Conservation (phyloP, 2,888 invertebrate species). For the Physocephala rufipes region DNA sequence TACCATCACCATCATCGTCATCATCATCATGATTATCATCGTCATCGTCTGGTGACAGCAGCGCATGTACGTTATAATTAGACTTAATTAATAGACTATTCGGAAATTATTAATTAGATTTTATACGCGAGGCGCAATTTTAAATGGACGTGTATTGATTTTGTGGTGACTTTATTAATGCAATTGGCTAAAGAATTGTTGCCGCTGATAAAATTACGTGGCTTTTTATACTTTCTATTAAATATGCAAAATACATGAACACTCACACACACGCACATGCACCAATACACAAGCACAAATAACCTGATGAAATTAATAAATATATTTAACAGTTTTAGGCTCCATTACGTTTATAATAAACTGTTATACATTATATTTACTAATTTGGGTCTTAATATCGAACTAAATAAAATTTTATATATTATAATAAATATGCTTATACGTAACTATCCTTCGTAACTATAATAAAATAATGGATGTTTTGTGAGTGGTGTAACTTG, state of each 20-base stretch:
- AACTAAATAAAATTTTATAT: no score
- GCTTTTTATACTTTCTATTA: conserved; percentile 45
- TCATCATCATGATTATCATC: background rate
- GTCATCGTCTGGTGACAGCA: background rate
- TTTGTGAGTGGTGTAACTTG: no score
- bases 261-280: background rate
- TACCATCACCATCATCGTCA: background rate
- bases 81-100: conserved; percentile 67
- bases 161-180: conserved; percentile 66
- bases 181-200: conserved; percentile 63
- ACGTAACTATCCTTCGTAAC: no score
- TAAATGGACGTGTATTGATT: conserved; percentile 67
- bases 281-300: conserved; percentile 7
- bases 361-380: no score
- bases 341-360: no score
- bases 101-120: conserved; percentile 67
- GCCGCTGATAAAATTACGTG: conserved; percentile 57
- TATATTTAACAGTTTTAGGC: no score
- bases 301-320: no score
- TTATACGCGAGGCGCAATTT: conserved; percentile 65
- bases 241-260: conserved; percentile 23
- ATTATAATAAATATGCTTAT: no score
- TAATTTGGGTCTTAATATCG: no score
- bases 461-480: no score
- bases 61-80: conserved; percentile 60